phyloP scores from a whole-genome alignment of 2,113 vertebrate species.

The Takifugu flavidus region DNA sequence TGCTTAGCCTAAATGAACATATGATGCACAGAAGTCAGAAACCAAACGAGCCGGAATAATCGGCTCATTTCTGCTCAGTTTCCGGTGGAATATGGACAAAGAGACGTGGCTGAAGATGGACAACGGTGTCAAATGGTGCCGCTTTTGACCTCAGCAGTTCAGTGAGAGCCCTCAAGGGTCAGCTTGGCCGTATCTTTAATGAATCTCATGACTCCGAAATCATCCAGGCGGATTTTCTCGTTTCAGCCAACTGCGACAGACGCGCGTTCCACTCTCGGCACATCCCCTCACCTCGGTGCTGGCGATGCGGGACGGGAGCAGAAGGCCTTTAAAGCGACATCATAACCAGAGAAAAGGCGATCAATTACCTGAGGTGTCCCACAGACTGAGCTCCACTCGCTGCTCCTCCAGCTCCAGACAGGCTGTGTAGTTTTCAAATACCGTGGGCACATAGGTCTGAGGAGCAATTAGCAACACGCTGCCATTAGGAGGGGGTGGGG shows the following conservation, averaged over 20 bases:
- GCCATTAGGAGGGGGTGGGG: conserved; percentile 47
- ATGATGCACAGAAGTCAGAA: conserved; percentile 52
- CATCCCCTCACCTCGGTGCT: conserved; percentile 14
- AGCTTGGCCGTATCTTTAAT: too few species aligned
- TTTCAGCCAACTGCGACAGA: not conserved
- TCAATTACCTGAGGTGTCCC: conserved; percentile 92
- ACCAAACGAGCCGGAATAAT: conserved; percentile 47
- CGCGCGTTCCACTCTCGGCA: conserved; percentile 17
- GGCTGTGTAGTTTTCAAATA: conserved; percentile 97
- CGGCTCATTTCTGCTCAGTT: conserved; percentile 13
- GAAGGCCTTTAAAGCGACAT: not conserved
- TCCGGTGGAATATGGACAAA: conserved; percentile 1
- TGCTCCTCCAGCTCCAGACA: conserved; percentile 92
- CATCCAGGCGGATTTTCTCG: not conserved
- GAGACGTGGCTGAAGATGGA: not conserved
- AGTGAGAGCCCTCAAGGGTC: too few species aligned
- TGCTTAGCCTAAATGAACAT: conserved; percentile 55
- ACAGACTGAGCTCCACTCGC: conserved; percentile 93
- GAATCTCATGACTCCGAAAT: not conserved
- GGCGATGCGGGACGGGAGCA: not conserved
- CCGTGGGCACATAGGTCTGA: conserved; percentile 94
- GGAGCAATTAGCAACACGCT: conserved; percentile 44
- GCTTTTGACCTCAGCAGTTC: too few species aligned
- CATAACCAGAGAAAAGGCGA: not conserved
- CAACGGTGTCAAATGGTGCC: too few species aligned